A percentile compares a stretch with the other conserved stretches of the same genome.
Conservation (phyloP, 1,140 invertebrate genomes). For the Hyposmocoma kahamanoa region DNA sequence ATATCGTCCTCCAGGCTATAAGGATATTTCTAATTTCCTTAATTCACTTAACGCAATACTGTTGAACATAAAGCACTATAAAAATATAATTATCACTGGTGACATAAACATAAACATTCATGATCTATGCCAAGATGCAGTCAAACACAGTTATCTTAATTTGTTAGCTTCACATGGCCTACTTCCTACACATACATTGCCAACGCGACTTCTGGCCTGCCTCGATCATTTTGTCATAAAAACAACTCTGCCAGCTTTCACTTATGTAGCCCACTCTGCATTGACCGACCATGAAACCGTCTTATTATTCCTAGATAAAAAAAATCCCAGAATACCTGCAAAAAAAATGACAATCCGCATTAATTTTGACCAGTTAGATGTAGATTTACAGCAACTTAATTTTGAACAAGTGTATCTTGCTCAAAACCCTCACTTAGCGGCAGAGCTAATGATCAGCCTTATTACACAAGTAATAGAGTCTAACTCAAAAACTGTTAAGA, state of each 20-base stretch:
- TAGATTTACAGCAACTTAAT: neutral
- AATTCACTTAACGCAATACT: too few relatives aligned
- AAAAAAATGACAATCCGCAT: neutral
- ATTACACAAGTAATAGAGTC: too few relatives aligned
- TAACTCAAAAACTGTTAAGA: conserved; percentile 1
- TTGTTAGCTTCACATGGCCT: conserved; percentile 3
- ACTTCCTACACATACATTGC: neutral
- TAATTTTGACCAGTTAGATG: neutral
- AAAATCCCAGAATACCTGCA: neutral
- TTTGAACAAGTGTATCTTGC: conserved; percentile 2
- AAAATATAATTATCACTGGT: conserved; percentile 7
- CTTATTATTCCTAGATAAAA: neutral
- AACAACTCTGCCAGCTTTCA: too few relatives aligned
- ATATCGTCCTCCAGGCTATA: conserved; percentile 11
- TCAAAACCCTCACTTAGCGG: neutral
- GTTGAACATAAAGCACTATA: too few relatives aligned
- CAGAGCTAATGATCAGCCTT: neutral
- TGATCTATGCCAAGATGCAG: neutral
- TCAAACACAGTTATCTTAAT: conserved; percentile 4
- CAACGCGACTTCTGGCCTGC: conserved; percentile 3
- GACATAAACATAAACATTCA: conserved; percentile 12
- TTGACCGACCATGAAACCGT: neutral
- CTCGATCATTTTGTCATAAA: neutral
- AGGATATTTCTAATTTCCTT: too few relatives aligned
- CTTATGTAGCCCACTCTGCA: neutral